Conservation (phyloP, 2,797 vertebrate species). For the Atherinosoma microstoma region DNA sequence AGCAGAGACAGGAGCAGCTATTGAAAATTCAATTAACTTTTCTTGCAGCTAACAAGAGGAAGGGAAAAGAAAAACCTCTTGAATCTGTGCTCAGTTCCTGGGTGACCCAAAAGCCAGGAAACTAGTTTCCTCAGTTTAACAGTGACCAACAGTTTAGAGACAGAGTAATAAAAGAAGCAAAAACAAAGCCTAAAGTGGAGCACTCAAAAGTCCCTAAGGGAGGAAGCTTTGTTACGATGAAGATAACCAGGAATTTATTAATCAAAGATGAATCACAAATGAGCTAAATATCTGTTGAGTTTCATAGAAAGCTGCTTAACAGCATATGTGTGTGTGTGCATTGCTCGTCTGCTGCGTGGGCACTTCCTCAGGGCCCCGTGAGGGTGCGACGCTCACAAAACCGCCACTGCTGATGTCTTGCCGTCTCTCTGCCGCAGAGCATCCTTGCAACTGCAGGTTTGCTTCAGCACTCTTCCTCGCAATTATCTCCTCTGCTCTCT, state of each 20-base stretch:
- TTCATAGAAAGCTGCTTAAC: conserved; percentile 22
- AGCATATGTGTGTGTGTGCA: conserved; percentile 11
- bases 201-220: conserved; percentile 13
- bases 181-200: conserved; percentile 9
- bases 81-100: conserved; percentile 29
- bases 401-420: conserved; percentile 36
- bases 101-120: conserved; percentile 30
- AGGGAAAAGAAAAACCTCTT: conserved; percentile 9
- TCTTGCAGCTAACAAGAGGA: conserved; percentile 23
- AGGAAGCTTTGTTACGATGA: conserved; percentile 6
- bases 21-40: conserved; percentile 55
- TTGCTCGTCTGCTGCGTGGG: conserved; percentile 45
- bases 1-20: conserved; percentile 32
- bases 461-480: conserved; percentile 48
- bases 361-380: conserved; percentile 38
- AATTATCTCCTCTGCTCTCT: conserved; percentile 46
- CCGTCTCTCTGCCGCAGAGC: conserved; percentile 37
- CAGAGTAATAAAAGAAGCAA: conserved; percentile 15
- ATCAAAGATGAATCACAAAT: conserved; percentile 39
- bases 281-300: conserved; percentile 29
- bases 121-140: conserved; percentile 40
- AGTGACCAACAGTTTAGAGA: conserved; percentile 41
- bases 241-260: conserved; percentile 36
- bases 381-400: conserved; percentile 46
- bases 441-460: conserved; percentile 49